Evolutionary conservation across 2,888 invertebrate species (phyloP).

Genomic region (Callyntrura guangdongensis): DNA sequence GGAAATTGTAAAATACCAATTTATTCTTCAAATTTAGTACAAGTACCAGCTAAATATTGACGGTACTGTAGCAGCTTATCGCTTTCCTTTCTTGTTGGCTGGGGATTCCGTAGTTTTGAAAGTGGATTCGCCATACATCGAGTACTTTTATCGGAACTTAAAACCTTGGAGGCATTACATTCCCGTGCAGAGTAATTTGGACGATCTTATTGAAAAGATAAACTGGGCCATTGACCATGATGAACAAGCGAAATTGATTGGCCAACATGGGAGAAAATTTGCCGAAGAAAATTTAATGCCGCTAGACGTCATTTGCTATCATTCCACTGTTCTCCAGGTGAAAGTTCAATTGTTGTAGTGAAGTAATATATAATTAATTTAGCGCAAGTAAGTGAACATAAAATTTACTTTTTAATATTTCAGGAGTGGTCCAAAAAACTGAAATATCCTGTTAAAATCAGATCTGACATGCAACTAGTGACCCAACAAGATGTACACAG

Average conservation of each 20-base stretch:
- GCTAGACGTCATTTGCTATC: slow-evolving; percentile 95
- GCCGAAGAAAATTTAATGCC: slow-evolving; percentile 93
- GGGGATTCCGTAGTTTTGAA: slow-evolving; percentile 96
- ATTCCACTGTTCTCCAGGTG: slow-evolving; percentile 90
- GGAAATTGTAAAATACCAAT: too few relatives aligned
- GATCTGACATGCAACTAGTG: slow-evolving; percentile 90
- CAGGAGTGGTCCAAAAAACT: slow-evolving; percentile 92
- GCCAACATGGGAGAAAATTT: slow-evolving; percentile 90
- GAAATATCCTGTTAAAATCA: slow-evolving; percentile 87
- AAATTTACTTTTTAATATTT: neutral
- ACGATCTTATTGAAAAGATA: slow-evolving; percentile 92
- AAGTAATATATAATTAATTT: neutral
- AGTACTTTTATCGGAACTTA: slow-evolving; percentile 95
- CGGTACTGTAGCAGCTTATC: slow-evolving; percentile 98
- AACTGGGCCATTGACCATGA: slow-evolving; percentile 93
- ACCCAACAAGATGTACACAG: slow-evolving; percentile 86
- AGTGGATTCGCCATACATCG: slow-evolving; percentile 97
- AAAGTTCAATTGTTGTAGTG: slow-evolving; percentile 80
- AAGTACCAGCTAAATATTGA: slow-evolving; percentile 98
- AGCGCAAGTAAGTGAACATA: neutral
- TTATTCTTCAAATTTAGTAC: slow-evolving; percentile 88
- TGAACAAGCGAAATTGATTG: slow-evolving; percentile 89
- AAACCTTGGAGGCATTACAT: slow-evolving; percentile 93
- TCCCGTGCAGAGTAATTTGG: slow-evolving; percentile 92
- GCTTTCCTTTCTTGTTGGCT: slow-evolving; percentile 95